Evolutionary conservation across 2,113 vertebrate genomes (phyloP).

Genomic region (Salminus brasiliensis): DNA sequence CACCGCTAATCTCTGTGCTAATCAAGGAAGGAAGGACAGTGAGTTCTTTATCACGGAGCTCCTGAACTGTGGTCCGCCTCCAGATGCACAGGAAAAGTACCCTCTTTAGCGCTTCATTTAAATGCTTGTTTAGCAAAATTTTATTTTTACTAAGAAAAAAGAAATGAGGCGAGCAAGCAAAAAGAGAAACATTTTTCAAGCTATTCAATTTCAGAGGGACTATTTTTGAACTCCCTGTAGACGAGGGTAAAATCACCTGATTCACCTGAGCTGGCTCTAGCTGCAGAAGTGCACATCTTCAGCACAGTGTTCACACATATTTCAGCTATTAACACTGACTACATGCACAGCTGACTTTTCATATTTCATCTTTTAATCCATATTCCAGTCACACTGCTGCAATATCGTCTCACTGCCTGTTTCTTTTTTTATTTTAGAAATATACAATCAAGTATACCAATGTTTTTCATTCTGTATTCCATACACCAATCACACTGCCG

Average conservation of each 20-base stretch:
- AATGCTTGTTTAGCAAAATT: background rate
- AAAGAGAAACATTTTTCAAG: background rate
- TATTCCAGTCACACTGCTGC: background rate
- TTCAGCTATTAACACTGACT: background rate
- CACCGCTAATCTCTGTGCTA: constrained; percentile 16
- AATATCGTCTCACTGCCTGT: background rate
- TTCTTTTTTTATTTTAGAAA: too few relatives aligned
- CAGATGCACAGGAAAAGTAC: background rate
- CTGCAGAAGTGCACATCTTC: background rate
- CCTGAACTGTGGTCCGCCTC: background rate
- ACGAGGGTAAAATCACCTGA: background rate
- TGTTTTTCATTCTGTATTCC: too few relatives aligned
- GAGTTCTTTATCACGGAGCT: background rate
- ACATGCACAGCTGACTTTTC: too few relatives aligned
- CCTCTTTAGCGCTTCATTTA: background rate
- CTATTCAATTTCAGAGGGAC: background rate
- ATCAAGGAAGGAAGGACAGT: constrained; percentile 7
- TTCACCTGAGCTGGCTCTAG: background rate
- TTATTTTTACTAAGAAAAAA: background rate
- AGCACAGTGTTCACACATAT: background rate
- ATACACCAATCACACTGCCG: too few relatives aligned
- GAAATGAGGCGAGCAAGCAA: background rate
- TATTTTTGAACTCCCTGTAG: constrained; percentile 7
- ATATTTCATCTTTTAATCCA: too few relatives aligned
- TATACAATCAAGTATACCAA: too few relatives aligned